phyloP scores from a whole-genome alignment of 2,888 invertebrate genomes.

The Cataglyphis altisquamis region DNA sequence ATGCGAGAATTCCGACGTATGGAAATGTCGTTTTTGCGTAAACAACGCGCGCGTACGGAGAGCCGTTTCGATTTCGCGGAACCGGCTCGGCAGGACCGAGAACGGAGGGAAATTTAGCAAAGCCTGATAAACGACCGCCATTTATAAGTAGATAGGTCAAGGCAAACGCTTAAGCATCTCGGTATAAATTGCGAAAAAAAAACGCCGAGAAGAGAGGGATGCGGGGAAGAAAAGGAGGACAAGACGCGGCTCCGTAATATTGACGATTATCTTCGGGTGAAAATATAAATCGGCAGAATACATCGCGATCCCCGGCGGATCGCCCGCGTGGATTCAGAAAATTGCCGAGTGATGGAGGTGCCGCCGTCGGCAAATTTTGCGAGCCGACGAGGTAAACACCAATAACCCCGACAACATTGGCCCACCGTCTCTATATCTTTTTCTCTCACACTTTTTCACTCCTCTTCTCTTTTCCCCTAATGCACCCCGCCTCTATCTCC shows the following conservation, averaged over 20 bases:
- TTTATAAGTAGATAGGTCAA: slow-evolving; percentile 72
- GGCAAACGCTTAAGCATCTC: slow-evolving; percentile 66
- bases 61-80: slow-evolving; percentile 34
- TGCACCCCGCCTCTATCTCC: neutral
- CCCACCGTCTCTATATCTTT: slow-evolving; percentile 9
- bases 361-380: slow-evolving; percentile 70
- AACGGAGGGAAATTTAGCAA: slow-evolving; percentile 48
- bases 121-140: slow-evolving; percentile 61
- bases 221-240: slow-evolving; percentile 10
- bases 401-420: slow-evolving; percentile 38
- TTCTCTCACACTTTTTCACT: neutral
- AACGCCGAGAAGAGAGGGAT: slow-evolving; percentile 9
- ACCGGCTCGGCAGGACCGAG: slow-evolving; percentile 22
- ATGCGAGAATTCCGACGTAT: slow-evolving; percentile 35
- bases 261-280: slow-evolving; percentile 58
- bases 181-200: slow-evolving; percentile 63
- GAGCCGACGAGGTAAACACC: slow-evolving; percentile 57
- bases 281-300: slow-evolving; percentile 65
- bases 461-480: slow-evolving; percentile 1
- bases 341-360: slow-evolving; percentile 68
- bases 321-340: slow-evolving; percentile 50
- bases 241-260: slow-evolving; percentile 59
- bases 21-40: slow-evolving; percentile 52
- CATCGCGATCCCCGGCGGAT: slow-evolving; percentile 48
- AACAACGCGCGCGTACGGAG: neutral